Evolutionary conservation across 2,113 vertebrate genomes (phyloP).

Genomic region (Stegostoma tigrinum): DNA sequence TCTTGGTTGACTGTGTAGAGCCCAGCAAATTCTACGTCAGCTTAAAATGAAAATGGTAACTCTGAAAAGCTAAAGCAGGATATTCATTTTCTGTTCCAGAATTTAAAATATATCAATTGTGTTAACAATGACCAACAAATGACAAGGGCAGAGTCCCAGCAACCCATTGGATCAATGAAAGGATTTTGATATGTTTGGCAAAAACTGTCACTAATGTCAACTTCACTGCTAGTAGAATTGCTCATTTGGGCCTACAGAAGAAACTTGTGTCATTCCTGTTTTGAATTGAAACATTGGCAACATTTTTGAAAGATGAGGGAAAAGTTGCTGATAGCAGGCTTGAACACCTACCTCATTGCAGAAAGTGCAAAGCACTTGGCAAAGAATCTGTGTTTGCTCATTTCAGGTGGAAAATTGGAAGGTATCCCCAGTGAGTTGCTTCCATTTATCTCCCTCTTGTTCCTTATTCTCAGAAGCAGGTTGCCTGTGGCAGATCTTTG

Average conservation of each 20-base stretch:
- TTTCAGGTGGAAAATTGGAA: background rate
- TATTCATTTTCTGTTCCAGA: background rate
- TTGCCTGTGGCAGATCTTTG: background rate
- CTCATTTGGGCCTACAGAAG: slow-evolving; percentile 21
- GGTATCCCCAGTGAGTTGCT: background rate
- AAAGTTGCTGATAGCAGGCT: background rate
- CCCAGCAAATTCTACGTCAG: background rate
- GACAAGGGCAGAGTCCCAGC: background rate
- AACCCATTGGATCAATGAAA: slow-evolving; percentile 2
- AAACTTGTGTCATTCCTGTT: background rate
- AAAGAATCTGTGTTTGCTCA: background rate
- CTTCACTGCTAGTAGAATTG: slow-evolving; percentile 1
- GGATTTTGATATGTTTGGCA: slow-evolving; percentile 18
- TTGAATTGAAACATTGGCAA: background rate
- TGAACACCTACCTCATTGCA: background rate
- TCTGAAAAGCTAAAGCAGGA: background rate
- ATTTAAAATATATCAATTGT: slow-evolving; percentile 3
- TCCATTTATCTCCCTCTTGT: background rate
- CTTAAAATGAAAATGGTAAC: background rate
- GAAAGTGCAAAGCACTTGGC: background rate
- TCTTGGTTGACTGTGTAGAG: slow-evolving; percentile 24
- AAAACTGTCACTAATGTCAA: slow-evolving; percentile 12
- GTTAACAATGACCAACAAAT: slow-evolving; percentile 14
- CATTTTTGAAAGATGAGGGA: background rate
- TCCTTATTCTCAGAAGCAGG: background rate